A percentile compares a stretch with the other conserved stretches of the same genome.
phyloP scores from a whole-genome alignment of 1,140 invertebrate genomes.

The Globodera ellingtonae region DNA sequence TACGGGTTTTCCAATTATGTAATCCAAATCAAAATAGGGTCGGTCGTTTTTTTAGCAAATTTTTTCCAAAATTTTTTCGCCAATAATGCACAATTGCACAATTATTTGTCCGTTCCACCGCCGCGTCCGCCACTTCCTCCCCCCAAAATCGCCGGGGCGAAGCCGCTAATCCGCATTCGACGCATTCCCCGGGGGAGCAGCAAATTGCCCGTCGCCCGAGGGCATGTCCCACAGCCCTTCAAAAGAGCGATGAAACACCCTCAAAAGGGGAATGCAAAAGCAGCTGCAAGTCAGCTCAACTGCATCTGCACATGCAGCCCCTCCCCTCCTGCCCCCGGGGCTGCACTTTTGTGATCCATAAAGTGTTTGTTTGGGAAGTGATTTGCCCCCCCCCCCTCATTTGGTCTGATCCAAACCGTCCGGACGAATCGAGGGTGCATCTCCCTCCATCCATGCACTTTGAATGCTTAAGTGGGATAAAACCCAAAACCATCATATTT shows the following conservation, averaged over 20 bases:
- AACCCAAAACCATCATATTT: too few species aligned
- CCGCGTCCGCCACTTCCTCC: background rate
- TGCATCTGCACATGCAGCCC: too few species aligned
- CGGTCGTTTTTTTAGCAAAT: background rate
- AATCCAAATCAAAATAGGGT: background rate
- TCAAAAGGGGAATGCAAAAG: background rate
- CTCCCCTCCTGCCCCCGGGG: too few species aligned
- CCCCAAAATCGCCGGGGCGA: background rate
- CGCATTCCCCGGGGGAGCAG: background rate
- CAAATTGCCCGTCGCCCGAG: background rate
- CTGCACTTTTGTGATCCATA: too few species aligned
- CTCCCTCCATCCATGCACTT: too few species aligned
- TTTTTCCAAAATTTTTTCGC: background rate
- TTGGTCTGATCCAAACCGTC: too few species aligned
- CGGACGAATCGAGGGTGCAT: too few species aligned
- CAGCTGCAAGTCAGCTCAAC: background rate
- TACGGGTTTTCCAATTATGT: background rate
- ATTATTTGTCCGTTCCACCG: background rate
- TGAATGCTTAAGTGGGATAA: too few species aligned
- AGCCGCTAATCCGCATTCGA: background rate
- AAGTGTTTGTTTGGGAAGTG: too few species aligned
- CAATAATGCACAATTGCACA: background rate
- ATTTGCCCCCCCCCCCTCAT: too few species aligned
- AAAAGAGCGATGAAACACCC: background rate
- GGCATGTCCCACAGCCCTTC: background rate